Conservation (phyloP, 2,113 vertebrate genomes). For the Pollachius pollachius region DNA sequence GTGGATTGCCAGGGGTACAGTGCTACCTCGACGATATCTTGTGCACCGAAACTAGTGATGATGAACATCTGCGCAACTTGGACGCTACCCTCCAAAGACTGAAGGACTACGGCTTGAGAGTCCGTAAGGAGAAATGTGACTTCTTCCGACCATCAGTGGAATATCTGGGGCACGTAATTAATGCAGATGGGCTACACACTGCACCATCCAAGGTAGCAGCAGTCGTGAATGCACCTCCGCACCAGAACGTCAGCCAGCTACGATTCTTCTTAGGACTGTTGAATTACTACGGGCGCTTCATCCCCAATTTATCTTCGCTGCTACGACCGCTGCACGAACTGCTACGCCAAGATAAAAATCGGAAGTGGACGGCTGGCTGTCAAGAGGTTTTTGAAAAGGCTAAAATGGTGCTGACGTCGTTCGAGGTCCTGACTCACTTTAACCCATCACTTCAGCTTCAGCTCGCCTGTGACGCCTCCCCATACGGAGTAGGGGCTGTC, state of each 20-base stretch:
- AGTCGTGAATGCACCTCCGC: neutral
- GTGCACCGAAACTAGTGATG: neutral
- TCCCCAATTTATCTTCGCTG: conserved; percentile 45
- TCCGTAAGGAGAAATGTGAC: conserved; percentile 1
- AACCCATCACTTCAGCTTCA: conserved; percentile 67
- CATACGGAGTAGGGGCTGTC: conserved; percentile 63
- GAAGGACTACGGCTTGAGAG: conserved; percentile 1
- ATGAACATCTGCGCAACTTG: conserved; percentile 10
- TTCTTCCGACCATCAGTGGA: conserved; percentile 15
- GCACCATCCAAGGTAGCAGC: neutral
- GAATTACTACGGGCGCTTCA: conserved; percentile 23
- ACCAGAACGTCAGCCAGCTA: conserved; percentile 9
- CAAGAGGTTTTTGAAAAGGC: conserved; percentile 64
- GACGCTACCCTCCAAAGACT: conserved; percentile 6
- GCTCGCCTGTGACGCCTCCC: conserved; percentile 66
- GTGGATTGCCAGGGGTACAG: conserved; percentile 2
- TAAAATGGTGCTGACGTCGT: conserved; percentile 65
- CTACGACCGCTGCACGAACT: conserved; percentile 50
- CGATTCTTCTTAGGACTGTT: conserved; percentile 9
- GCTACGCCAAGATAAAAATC: conserved; percentile 50
- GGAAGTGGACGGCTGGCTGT: conserved; percentile 65
- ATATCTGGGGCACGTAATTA: neutral
- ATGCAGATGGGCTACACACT: neutral
- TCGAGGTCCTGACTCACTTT: conserved; percentile 62
- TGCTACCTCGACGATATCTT: conserved; percentile 19